These are phyloP conservation scores for Lordiphosa andalusiaca DNA, from an alignment of 2,888 invertebrate species.

Conservation along the genomic window DNA sequence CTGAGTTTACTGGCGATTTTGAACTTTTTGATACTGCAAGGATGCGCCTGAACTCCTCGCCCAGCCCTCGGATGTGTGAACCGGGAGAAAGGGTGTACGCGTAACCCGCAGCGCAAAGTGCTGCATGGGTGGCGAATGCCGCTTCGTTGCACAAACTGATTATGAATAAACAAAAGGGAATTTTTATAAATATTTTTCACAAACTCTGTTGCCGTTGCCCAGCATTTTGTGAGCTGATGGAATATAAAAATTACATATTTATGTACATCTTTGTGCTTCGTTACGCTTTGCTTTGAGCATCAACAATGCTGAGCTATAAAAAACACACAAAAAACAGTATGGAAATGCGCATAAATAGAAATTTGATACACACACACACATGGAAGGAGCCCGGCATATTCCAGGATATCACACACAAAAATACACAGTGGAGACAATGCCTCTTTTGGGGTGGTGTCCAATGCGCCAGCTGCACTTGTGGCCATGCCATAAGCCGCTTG, in stretches of 20 bases:
- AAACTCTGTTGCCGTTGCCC: constrained; percentile 22
- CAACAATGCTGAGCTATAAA: constrained; percentile 18
- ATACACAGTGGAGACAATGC: background rate
- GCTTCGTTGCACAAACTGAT: constrained; percentile 72
- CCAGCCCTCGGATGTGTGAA: background rate
- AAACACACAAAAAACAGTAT: constrained; percentile 25
- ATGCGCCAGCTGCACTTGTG: constrained; percentile 41
- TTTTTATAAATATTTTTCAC: constrained; percentile 61
- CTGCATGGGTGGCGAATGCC: constrained; percentile 1
- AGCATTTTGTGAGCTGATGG: constrained; percentile 31
- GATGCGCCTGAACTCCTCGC: no score
- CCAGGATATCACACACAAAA: background rate
- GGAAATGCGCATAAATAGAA: constrained; percentile 29
- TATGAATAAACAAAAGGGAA: constrained; percentile 75
- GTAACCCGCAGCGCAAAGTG: constrained; percentile 25
- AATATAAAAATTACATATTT: constrained; percentile 57
- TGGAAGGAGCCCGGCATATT: background rate
- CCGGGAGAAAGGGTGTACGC: constrained; percentile 22
- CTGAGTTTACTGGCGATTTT: no score
- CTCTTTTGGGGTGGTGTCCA: background rate
- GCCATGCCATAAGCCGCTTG: constrained; percentile 57
- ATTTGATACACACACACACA: constrained; percentile 1
- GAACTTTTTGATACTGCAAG: no score
- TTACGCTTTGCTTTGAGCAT: constrained; percentile 37
- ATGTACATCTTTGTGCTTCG: constrained; percentile 54